Evolutionary conservation across 2,888 invertebrate genomes (phyloP), one percentile per base, ranked within the genome.

Genomic region (Athetis lepigone): DNA sequence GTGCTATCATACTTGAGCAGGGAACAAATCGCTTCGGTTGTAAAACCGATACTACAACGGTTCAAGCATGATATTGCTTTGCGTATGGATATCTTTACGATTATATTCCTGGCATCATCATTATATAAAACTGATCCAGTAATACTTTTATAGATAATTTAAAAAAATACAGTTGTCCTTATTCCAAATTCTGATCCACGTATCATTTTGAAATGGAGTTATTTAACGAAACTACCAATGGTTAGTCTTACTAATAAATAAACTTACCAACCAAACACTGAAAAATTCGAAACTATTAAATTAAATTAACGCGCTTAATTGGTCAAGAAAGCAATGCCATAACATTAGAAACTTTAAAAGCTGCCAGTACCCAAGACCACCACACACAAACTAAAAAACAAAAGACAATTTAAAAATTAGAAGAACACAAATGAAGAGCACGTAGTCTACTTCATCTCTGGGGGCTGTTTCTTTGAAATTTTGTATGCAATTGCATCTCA

Each of bases 401-500:
- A 43, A n/a, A n/a, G n/a, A n/a, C n/a, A n/a, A 62, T 62, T 59
- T 46, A 21, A 70, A 70, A 70, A 70, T 75, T 66, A 75, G 75
- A 73, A 64, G 43, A 25, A 68, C 54, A 29, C 57, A 58, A 67
- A 56, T 63, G 43, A 62, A 39, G 52, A 58, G 49, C 43, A 75
- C 51, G 75, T 68, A 64, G 69, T 54, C 69, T 50, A 36, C 68
- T 76, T 62, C 60, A 70, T 69, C 40, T 49, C 64, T 75, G 58
- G 64, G 57, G 62, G 62, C 43, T 62, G 68, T 78, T 79, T 72
- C 81, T 85, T 86, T 87, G 82, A 83, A 86, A 85, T 86, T 89
- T 86, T 77, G 75, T 79, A 84, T 85, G 87, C 86, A 88, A 88
- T 89, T 88, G 86, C 88, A 88, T 85, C 77, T 83, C 76, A 67